Evolutionary conservation across 1,140 invertebrate species (phyloP), one percentile per base, ranked within the genome.

Genomic region (Leguminivora glycinivorella): DNA sequence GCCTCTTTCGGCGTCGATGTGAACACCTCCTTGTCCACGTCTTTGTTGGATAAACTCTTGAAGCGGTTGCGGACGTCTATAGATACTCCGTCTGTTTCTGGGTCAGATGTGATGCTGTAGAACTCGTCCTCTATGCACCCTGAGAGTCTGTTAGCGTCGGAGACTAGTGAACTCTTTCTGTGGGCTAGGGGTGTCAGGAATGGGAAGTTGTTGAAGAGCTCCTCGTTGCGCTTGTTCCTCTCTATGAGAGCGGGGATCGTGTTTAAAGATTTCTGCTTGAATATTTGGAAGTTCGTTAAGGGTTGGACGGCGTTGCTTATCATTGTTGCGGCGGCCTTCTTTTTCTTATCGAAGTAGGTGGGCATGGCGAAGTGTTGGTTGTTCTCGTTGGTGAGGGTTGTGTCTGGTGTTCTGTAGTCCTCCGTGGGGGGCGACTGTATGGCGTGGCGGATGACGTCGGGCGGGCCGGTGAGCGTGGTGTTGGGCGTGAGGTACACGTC

Each of bases 121-220:
- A 92, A 90, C 78, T 92, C 90, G 76, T 91, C 90, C 76, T 91
- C 90, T 56, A 89, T 77, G 70, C 90, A 91, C 12, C 89, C 90
- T 5, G 85, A 86, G 63, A 91, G 80, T 24, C 85, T 70, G 69
- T 77, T 82, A 69, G 85, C 83, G 68, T 76, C 75, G 47, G 82
- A 78, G 10, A 88, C 75, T 7, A 85, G 76, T 34, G 92, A 91
- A 78, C 85, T 88, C 79, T 91, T 91, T 22, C 92, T 75, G 75
- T 92, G 86, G 68, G 92, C 90, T n/a, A 92, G 81, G n/a, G 92
- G 92, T 72, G 92, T 92, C 67, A 92, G 77, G 70, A 92, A 92
- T 17, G 92, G 92, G 70, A 92, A 92, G 75, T 92, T 92, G 69
- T 83, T 87, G 80, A 92, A 92, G 68, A 92, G 72, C 72, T 92